Evolutionary conservation across 2,888 invertebrate species (phyloP), one percentile per base, ranked within the genome.

Genomic region (Diabrotica balteata): DNA sequence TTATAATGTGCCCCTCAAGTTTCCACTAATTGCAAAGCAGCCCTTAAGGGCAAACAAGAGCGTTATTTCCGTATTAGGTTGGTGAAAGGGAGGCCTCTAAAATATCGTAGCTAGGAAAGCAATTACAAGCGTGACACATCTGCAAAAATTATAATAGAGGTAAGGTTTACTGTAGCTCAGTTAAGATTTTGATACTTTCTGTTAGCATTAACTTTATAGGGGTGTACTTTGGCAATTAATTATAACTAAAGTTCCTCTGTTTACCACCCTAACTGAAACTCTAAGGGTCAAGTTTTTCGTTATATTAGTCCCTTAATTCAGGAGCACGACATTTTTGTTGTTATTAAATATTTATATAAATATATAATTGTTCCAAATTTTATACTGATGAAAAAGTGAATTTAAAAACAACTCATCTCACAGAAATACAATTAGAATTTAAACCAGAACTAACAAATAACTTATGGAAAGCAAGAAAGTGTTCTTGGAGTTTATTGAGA

Each of bases 51-150:
- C 59, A 67, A 67, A 67, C 67, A 67, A 50, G 54, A 59, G 63
- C 63, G 63, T 67, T 67, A 67, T 67, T 67, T 67, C 54, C 59
- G 44, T 63, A 63, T 67, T 67, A 67, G 32, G 47, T 67, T 11
- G 10, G 53, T 47, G 22, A 51, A 54, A 63, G 67, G 59, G 59
- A 55, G 51, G 67, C 59, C 44, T 50, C 44, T 64, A 52, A 64
- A 52, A 50, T 64, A 58, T 44, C 10, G 57, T 57, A 57, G 57
- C 51, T 49, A 10, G 44, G 59, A 9, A 49, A 22, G 44, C 50
- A 59, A 55, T 55, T 55, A 55, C 42, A 55, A 4, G 42, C 43
- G 42, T 59, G 59, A 43, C 49, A 59, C 9, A 59, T 49, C 49
- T 43, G 42, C 49, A 50, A 42, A 43, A 44, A 44, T 44, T 32